A percentile compares a stretch with the other conserved stretches of the same genome.
These are phyloP conservation scores for Poeciliopsis turneri DNA, from an alignment of 2,797 vertebrate genomes.

Conservation along the genomic window DNA sequence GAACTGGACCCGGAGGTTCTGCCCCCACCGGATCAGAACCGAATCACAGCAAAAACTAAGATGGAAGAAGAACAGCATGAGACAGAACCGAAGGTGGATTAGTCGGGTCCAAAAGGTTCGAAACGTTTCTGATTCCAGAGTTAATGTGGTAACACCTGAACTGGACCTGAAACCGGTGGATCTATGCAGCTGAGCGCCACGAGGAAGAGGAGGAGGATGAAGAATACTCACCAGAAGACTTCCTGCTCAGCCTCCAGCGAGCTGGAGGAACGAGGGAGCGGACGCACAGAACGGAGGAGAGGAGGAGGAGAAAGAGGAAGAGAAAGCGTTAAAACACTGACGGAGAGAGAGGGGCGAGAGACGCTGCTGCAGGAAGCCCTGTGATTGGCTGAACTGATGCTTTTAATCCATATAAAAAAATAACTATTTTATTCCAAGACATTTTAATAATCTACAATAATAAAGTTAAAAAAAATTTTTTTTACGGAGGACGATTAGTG, in stretches of 20 bases:
- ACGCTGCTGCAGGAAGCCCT: background rate
- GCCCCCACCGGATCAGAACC: background rate
- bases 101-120: background rate
- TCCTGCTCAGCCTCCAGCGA: slow-evolving; percentile 41
- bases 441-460: background rate
- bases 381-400: background rate
- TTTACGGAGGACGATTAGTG: no score
- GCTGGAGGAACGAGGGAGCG: slow-evolving; percentile 49
- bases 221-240: slow-evolving; percentile 53
- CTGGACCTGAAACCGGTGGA: no score
- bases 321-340: background rate
- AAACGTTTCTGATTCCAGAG: background rate
- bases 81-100: background rate
- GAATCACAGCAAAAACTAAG: background rate
- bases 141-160: slow-evolving; percentile 3
- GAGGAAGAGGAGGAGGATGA: background rate
- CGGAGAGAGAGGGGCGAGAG: background rate
- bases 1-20: background rate
- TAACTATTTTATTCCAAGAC: background rate
- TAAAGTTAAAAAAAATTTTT: background rate
- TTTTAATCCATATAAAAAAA: background rate
- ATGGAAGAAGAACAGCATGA: background rate
- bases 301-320: background rate
- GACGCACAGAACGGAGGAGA: background rate
- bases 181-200: slow-evolving; percentile 9